A percentile compares a stretch with the other conserved stretches of the same genome.
Evolutionary conservation across 2,113 vertebrate genomes (phyloP).

Genomic region (mouse (Mus musculus)): DNA sequence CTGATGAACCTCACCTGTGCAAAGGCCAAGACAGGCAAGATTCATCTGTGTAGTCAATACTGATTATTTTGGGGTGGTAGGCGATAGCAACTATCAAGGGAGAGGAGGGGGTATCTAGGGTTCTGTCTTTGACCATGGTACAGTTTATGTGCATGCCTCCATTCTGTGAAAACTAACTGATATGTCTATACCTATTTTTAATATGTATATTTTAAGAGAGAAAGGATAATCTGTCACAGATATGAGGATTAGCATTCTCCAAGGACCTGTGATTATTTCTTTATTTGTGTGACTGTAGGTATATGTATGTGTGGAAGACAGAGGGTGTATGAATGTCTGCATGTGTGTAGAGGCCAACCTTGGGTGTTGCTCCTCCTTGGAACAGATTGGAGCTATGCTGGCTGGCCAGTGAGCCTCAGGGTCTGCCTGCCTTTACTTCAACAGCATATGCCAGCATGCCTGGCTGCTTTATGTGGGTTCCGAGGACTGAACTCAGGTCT

Average conservation of each 20-base stretch:
- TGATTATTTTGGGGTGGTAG: background rate
- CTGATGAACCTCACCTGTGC: background rate
- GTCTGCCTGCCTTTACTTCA: background rate
- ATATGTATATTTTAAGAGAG: background rate
- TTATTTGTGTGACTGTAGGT: background rate
- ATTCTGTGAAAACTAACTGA: background rate
- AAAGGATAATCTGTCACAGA: background rate
- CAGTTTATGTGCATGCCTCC: rapidly evolving
- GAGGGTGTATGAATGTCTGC: background rate
- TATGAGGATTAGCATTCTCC: background rate
- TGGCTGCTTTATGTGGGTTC: background rate
- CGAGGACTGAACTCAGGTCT: background rate
- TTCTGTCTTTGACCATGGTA: background rate
- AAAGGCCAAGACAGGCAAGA: background rate
- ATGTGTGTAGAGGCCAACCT: background rate
- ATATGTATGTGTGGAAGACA: background rate
- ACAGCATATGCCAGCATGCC: too few relatives aligned
- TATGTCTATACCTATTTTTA: background rate
- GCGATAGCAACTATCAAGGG: background rate
- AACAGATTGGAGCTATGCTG: background rate
- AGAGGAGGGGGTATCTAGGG: background rate
- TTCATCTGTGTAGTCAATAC: rapidly evolving
- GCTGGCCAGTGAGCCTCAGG: background rate
- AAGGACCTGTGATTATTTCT: rapidly evolving
- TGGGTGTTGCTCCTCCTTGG: background rate